Base-by-base conservation (phyloP, 2,888 invertebrate genomes). In the Harmothoe impar region DNA sequence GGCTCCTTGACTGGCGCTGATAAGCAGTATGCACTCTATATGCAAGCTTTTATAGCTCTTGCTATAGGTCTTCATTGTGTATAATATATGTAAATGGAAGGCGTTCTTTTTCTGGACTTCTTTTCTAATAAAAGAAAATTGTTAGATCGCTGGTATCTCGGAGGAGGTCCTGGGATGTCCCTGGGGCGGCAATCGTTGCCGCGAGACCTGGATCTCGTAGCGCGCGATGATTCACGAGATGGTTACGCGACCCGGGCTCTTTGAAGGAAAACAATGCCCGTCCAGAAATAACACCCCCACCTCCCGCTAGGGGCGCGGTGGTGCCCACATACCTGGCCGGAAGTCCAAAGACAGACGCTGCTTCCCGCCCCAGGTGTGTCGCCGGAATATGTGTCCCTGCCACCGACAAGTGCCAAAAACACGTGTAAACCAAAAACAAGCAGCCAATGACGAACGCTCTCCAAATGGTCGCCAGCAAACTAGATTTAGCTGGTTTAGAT, bases 201-300 rank as follows among this genome's bases (percentile, higher is more conserved):
- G 81, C 43, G 43, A 25, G 81, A 81, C 81, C 81, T 81, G 81
- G 81, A 81, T 81, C 81, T 35, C 81, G 31, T 35, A 43, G 35
- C 81, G 31, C 81, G 81, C 35, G 81, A 81, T 81, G 81, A 81
- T 81, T 81, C 81, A 81, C 81, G 43, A 81, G 81, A 81, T 81
- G 35, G 81, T 43, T n/a, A 81, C 81, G 35, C 81, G 35, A 81
- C 81, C 81, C 35, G 33, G 29, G 31, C 77, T 15, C n/a, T 43
- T 43, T 62, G 3, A n/a, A 62, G 62, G 72, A 12, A 72, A 72
- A 72, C 72, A 72, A 72, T 72, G 72, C 72, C 25, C 29, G 25
- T 72, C 72, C 25, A 29, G 17, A 72, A 72, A 72, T 72, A 72
- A 72, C 62, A 62, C 72, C 25, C 1, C 15, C 62, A 62, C 29